A percentile compares a stretch with the other conserved stretches of the same genome.
Evolutionary conservation across 1,140 invertebrate genomes (phyloP).

Genomic region (Hycleus cichorii): DNA sequence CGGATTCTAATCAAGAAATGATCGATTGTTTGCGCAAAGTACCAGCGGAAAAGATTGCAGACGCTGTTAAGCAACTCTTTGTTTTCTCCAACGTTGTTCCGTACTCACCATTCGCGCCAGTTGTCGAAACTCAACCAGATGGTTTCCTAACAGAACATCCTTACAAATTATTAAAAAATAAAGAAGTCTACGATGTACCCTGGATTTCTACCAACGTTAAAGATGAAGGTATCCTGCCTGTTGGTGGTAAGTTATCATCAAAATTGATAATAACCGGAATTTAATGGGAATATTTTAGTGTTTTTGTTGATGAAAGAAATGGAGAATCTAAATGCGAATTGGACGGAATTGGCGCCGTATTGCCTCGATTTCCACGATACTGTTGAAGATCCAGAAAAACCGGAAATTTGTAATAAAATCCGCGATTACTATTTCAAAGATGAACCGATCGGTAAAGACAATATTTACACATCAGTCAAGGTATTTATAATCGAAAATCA

Average conservation of each 20-base stretch:
- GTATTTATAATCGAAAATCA: slow-evolving; percentile 22
- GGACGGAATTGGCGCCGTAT: slow-evolving; percentile 49
- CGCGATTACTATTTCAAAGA: slow-evolving; percentile 47
- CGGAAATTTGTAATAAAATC: slow-evolving; percentile 44
- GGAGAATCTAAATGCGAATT: slow-evolving; percentile 47
- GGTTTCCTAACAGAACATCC: slow-evolving; percentile 50
- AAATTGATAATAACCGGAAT: background rate
- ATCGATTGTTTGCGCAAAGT: slow-evolving; percentile 57
- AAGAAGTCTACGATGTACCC: slow-evolving; percentile 39
- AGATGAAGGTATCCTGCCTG: slow-evolving; percentile 38
- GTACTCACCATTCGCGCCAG: slow-evolving; percentile 31
- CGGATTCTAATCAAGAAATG: slow-evolving; percentile 48
- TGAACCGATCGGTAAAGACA: slow-evolving; percentile 44
- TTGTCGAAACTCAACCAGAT: slow-evolving; percentile 31
- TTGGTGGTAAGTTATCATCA: background rate
- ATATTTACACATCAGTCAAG: slow-evolving; percentile 39
- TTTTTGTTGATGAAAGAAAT: slow-evolving; percentile 25
- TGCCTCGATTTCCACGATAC: slow-evolving; percentile 57
- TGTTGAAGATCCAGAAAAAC: slow-evolving; percentile 42
- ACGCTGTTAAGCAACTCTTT: background rate
- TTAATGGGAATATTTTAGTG: slow-evolving; percentile 11
- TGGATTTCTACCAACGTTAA: slow-evolving; percentile 36
- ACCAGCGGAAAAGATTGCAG: slow-evolving; percentile 3
- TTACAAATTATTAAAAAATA: slow-evolving; percentile 42
- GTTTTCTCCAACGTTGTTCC: slow-evolving; percentile 29